Evolutionary conservation across 2,888 invertebrate genomes (phyloP), one percentile per base, ranked within the genome.

Genomic region (Lottia gigantea): DNA sequence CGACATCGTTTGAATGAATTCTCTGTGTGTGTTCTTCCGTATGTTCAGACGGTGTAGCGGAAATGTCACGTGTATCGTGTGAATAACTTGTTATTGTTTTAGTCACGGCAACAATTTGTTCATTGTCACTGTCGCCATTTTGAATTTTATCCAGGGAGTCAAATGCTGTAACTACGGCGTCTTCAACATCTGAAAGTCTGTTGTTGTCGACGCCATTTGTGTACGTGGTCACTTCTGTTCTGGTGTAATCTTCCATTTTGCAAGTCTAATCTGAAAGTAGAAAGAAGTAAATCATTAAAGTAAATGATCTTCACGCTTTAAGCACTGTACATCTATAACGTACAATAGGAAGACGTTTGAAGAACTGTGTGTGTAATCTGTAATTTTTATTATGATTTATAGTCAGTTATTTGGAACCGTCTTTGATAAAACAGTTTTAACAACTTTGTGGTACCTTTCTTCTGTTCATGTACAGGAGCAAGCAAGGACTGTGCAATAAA

Each of bases 61-160:
- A 49, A 49, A 49, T 49, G 49, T 49, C 49, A 49, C 12, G 14
- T 19, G 49, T 49, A 0, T 49, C 19, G 16, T 49, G 19, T 49
- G 49, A 11, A 49, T 49, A 49, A 31, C 3, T 31, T 49, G 49
- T 49, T 19, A 49, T 19, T 49, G 19, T 49, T 49, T 49, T 49
- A 11, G 8, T 49, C 19, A 49, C 49, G 7, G 8, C n/a, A 49
- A 49, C 12, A 49, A 16, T 49, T 11, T 49, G n/a, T 8, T 49
- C 49, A 49, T 49, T 49, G 49, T 49, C 49, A 49, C 49, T 49
- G 49, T 49, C 49, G n/a, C 49, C 49, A 19, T 49, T 19, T 14
- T 19, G n/a, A 19, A 49, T 49, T 19, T 49, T 19, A 49, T 19
- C 49, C 16, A 49, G 8, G n/a, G 49, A 49, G 19, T 49, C 49